A percentile compares a stretch with the other conserved stretches of the same genome.
These are phyloP conservation scores for Xylophagus ater DNA, from an alignment of 2,888 invertebrate genomes.

Conservation along the genomic window DNA sequence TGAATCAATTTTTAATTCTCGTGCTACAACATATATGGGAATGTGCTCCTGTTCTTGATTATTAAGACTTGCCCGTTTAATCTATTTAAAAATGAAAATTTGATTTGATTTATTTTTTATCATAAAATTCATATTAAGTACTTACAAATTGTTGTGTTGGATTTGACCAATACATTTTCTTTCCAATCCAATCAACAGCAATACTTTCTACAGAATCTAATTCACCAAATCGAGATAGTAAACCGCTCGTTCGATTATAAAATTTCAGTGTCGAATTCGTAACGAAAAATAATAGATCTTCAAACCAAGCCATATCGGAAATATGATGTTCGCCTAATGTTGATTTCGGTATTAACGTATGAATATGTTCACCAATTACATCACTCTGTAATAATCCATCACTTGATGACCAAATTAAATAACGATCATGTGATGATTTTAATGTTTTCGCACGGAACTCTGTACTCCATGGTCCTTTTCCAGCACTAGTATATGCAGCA, in stretches of 20 bases:
- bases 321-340: conserved; percentile 51
- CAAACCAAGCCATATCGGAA: conserved; percentile 66
- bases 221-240: conserved; percentile 30
- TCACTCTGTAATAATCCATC: conserved; percentile 72
- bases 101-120: too few relatives aligned
- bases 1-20: conserved; percentile 74
- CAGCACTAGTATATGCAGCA: conserved; percentile 64
- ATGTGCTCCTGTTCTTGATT: conserved; percentile 64
- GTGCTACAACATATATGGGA: conserved; percentile 66
- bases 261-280: conserved; percentile 60
- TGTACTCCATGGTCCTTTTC: conserved; percentile 68
- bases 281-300: conserved; percentile 62
- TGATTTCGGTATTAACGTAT: conserved; percentile 52
- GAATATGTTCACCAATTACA: conserved; percentile 64
- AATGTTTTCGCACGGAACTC: conserved; percentile 64
- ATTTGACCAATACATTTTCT: conserved; percentile 83
- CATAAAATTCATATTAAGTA: conserved; percentile 12
- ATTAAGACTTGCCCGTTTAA: conserved; percentile 56
- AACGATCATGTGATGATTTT: conserved; percentile 33
- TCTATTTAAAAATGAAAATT: conserved; percentile 7
- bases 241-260: conserved; percentile 49
- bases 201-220: conserved; percentile 66
- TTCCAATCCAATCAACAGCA: conserved; percentile 84
- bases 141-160: conserved; percentile 72
- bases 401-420: conserved; percentile 61